phyloP scores from a whole-genome alignment of 2,797 vertebrate genomes.

The Pipistrellus pipistrellus region DNA sequence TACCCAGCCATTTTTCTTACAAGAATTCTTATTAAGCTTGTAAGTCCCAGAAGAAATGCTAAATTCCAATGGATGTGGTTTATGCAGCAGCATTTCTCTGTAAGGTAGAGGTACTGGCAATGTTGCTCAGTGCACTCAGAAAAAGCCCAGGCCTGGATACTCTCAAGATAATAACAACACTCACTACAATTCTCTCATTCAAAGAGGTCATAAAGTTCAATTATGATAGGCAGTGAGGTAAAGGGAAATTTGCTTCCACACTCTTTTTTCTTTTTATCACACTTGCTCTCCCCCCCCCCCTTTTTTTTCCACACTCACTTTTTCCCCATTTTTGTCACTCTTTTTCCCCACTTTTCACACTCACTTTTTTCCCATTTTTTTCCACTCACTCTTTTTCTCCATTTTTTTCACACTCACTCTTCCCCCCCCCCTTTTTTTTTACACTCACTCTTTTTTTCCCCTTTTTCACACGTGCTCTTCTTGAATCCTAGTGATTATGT shows the following conservation, averaged over 20 bases:
- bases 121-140: not conserved
- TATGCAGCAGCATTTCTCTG: not conserved
- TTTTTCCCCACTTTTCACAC: not conserved
- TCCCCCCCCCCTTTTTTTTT: no score
- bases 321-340: no score
- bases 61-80: constrained; percentile 26
- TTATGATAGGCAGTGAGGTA: not conserved
- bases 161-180: not conserved
- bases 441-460: not conserved
- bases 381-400: no score
- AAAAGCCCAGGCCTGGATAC: not conserved
- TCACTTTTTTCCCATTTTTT: not conserved
- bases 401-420: not conserved
- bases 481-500: not conserved
- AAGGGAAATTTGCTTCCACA: constrained; percentile 49
- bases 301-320: not conserved
- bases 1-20: not conserved
- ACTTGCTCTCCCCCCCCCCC: not conserved
- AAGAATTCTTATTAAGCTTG: not conserved
- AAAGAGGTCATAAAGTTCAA: not conserved
- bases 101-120: not conserved
- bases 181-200: constrained; percentile 52
- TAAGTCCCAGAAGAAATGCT: constrained; percentile 39
- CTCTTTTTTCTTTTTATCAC: not conserved
- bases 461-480: not conserved